Evolutionary conservation across 1,140 invertebrate species (phyloP), one percentile per base, ranked within the genome.

Genomic region (Cyrtorhinus lividipennis): DNA sequence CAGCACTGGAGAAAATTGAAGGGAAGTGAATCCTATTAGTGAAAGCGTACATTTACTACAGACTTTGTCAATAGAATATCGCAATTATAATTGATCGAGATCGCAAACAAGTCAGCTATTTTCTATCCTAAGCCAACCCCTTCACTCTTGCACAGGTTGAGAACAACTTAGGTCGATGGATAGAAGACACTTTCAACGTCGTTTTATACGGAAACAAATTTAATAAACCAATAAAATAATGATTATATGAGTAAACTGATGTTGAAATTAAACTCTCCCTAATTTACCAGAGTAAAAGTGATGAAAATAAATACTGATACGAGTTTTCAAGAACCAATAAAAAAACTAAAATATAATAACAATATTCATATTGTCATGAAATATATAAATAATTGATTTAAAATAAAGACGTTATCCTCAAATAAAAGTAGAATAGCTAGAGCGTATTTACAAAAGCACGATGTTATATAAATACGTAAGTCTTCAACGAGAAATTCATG

Each of bases 311-410:
- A 26, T 53, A 15, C 23, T 58, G 45, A 56, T 30, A 48, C 69
- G 72, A 8, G 30, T 15, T 38, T 38, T 38, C 30, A 38, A 38
- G 30, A 15, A 38, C 30, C 30, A 38, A 38, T 38, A 38, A 38
- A 38, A 38, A 38, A 38, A 38, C 30, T 38, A 38, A 38, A 38
- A 5, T 38, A 38, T 38, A 38, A 38, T 38, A 38, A 38, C 30
- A 38, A 38, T 38, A 38, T n/a, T n/a, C n/a, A 38, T 38, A 38
- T n/a, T 38, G 30, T 38, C 30, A 38, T 38, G 30, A 38, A 38
- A 38, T 38, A 38, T 15, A 38, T 38, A 38, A 38, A 38, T 38
- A 38, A 15, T 15, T 38, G 30, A 38, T 38, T 38, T 38, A 38
- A 38, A 38, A 38, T 38, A 38, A 38, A 38, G 15, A 38, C 30